Evolutionary conservation across 1,140 invertebrate species (phyloP).

Genomic region (Drosophila bocqueti): DNA sequence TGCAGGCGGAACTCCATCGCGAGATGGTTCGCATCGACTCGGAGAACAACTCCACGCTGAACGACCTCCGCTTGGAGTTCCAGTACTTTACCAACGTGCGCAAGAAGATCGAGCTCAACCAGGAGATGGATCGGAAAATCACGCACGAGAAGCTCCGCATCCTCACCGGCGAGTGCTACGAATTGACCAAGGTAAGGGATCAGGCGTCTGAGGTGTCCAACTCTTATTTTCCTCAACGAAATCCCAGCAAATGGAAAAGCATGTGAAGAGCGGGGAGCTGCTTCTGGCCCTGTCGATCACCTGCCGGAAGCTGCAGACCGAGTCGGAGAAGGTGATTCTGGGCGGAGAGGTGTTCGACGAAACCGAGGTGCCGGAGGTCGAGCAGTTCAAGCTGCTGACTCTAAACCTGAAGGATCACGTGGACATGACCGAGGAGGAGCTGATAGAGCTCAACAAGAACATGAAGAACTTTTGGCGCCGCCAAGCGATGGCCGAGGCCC

Average conservation of each 20-base stretch:
- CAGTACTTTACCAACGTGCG: constrained; percentile 72
- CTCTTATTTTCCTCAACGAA: neutral
- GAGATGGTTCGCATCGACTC: constrained; percentile 61
- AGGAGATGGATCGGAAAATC: constrained; percentile 56
- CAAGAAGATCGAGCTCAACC: constrained; percentile 67
- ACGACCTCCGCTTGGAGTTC: constrained; percentile 68
- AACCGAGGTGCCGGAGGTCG: constrained; percentile 31
- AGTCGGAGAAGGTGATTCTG: constrained; percentile 72
- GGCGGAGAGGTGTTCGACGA: constrained; percentile 60
- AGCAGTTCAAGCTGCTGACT: constrained; percentile 53
- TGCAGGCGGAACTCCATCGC: constrained; percentile 44
- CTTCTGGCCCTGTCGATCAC: constrained; percentile 71
- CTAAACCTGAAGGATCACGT: constrained; percentile 66
- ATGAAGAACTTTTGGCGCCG: constrained; percentile 77
- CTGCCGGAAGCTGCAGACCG: constrained; percentile 80
- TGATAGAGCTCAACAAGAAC: constrained; percentile 47
- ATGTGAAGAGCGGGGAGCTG: constrained; percentile 74
- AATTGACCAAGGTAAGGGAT: constrained; percentile 59
- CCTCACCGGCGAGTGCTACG: constrained; percentile 66
- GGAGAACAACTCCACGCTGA: constrained; percentile 61
- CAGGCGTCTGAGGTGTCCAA: neutral
- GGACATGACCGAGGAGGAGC: constrained; percentile 65
- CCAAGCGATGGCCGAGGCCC: constrained; percentile 66
- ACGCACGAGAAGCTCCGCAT: constrained; percentile 71
- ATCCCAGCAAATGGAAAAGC: constrained; percentile 64